Conservation (phyloP, 2,113 vertebrate genomes). For the Neoarius graeffei region DNA sequence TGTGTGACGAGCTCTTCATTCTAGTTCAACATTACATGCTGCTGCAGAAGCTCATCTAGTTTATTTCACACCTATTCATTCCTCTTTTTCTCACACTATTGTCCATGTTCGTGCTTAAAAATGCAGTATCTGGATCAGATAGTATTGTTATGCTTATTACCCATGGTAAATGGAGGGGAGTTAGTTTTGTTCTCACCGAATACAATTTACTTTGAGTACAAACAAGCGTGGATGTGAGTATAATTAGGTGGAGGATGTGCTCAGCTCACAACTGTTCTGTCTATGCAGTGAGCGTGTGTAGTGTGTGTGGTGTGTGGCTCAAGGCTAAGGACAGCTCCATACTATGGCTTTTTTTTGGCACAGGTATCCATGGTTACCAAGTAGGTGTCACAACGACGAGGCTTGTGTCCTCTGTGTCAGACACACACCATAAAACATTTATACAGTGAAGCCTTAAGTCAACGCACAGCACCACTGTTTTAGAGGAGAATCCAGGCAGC, state of each 20-base stretch:
- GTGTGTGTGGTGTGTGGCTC: background rate
- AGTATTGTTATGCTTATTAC: background rate
- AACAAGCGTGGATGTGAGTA: constrained; percentile 51
- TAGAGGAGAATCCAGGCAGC: constrained; percentile 10
- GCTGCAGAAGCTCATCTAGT: background rate
- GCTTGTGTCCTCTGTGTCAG: constrained; percentile 60
- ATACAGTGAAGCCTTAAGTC: constrained; percentile 50
- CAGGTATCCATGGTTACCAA: constrained; percentile 67
- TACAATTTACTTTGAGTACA: constrained; percentile 7
- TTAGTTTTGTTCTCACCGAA: background rate
- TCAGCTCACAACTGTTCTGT: background rate
- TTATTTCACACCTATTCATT: background rate
- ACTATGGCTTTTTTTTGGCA: constrained; percentile 49
- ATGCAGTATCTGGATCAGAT: background rate
- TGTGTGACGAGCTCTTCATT: background rate
- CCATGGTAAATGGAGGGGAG: background rate
- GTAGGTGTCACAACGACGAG: constrained; percentile 54
- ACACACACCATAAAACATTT: constrained; percentile 70
- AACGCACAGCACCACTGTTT: background rate
- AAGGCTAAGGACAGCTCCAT: background rate
- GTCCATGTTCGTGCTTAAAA: background rate
- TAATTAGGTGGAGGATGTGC: constrained; percentile 26
- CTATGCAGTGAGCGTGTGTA: background rate
- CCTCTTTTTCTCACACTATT: background rate
- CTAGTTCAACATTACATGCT: background rate